Evolutionary conservation across 2,797 vertebrate genomes (phyloP), one percentile per base, ranked within the genome.

Genomic region (Adelosebastes latens): DNA sequence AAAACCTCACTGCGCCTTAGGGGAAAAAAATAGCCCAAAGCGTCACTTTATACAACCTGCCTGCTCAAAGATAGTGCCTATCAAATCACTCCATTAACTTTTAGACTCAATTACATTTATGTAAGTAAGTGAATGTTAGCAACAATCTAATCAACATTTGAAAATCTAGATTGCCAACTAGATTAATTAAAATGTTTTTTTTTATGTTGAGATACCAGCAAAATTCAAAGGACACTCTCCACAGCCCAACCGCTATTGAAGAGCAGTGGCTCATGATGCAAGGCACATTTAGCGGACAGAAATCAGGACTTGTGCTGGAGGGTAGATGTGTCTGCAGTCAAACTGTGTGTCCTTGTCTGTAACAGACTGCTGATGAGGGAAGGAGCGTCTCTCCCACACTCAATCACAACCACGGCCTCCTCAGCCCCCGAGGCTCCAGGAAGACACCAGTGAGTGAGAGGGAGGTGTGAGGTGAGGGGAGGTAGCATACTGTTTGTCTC

Each of bases 331-430:
- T 93, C 88, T 90, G 90, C 88, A 92, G 91, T 92, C 90, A 91
- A 84, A 90, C 87, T 88, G 91, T 66, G 87, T 90, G 89, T 93
- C 92, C 91, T 94, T 92, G 89, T 92, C 86, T 83, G 81, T 89
- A 90, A 90, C 81, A 83, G 91, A 93, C 94, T 93, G 89, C 92
- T 93, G 92, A 95, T 93, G 89, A 92, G 88, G 79, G 76, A 85
- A 84, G 83, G 86, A 83, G 87, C 69, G 79, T 85, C 89, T 91
- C 85, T 91, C 75, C 81, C 80, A 89, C 90, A 90, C 82, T 94
- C 91, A 81, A 93, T 93, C 91, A 93, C 84, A 72, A 75, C 68
- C 77, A 46, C 81, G 67, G 80, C 88, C 67, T 60, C 88, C 67
- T 60, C 12, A 53, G 81, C 82, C 92, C 92, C 81, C 4, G 58